A percentile compares a stretch with the other conserved stretches of the same genome.
Conservation (phyloP, 2,888 invertebrate species). For the Drosophila seclusa region DNA sequence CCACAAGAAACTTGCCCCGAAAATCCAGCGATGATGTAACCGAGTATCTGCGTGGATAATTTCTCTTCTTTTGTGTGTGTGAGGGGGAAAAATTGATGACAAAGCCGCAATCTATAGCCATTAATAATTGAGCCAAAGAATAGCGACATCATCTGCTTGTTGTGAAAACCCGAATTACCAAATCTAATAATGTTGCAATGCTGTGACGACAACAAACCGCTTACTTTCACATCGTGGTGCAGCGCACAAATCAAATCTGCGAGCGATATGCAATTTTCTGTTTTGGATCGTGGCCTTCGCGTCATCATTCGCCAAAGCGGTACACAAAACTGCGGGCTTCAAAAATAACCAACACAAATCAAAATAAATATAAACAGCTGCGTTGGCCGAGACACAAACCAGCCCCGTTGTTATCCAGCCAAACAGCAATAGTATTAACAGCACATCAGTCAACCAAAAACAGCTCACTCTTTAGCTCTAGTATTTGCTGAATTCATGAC, state of each 20-base stretch:
- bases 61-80: conserved; percentile 28
- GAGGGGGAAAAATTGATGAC: neutral
- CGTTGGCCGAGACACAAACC: conserved; percentile 19
- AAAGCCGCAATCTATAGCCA: conserved; percentile 34
- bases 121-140: conserved; percentile 59
- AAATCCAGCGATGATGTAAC: conserved; percentile 58
- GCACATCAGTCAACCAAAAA: conserved; percentile 47
- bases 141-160: conserved; percentile 44
- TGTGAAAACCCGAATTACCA: conserved; percentile 43
- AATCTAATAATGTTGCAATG: conserved; percentile 25
- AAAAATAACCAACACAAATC: conserved; percentile 6
- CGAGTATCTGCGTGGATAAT: conserved; percentile 24
- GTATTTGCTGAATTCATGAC: conserved; percentile 35
- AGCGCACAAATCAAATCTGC: conserved; percentile 45
- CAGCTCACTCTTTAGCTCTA: conserved; percentile 25
- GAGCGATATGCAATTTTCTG: conserved; percentile 46
- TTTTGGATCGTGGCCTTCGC: conserved; percentile 57
- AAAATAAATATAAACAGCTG: conserved; percentile 22
- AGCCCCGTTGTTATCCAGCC: conserved; percentile 24
- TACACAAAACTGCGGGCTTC: conserved; percentile 28
- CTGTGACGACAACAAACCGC: conserved; percentile 32
- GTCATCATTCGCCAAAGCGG: conserved; percentile 33
- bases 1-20: conserved; percentile 18
- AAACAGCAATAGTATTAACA: conserved; percentile 23
- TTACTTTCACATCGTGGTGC: conserved; percentile 62